Percentiles rank a stretch among this genome's conserved stretches.
phyloP scores from a whole-genome alignment of 2,888 invertebrate genomes.

The Sisyra nigra region DNA sequence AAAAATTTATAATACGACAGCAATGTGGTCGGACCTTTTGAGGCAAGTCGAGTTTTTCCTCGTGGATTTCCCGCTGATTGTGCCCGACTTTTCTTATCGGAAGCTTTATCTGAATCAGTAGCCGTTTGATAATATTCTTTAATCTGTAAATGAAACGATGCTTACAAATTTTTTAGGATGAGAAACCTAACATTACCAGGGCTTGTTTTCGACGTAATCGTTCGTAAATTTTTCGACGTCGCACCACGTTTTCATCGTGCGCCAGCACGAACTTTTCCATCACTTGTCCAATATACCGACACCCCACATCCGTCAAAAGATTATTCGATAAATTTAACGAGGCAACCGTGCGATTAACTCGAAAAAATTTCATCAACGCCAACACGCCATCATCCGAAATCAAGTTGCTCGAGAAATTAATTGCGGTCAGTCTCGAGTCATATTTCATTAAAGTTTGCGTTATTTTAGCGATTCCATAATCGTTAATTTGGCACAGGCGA shows the following conservation, averaged over 20 bases:
- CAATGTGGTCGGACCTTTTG: not conserved
- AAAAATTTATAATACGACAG: not conserved
- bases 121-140: no score
- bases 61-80: not conserved
- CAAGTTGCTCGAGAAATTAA: slow-evolving; percentile 25
- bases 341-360: slow-evolving; percentile 19
- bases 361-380: slow-evolving; percentile 21
- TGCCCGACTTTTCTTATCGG: not conserved
- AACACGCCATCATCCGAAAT: slow-evolving; percentile 21
- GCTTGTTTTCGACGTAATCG: slow-evolving; percentile 10
- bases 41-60: not conserved
- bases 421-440: slow-evolving; percentile 16
- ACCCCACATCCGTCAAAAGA: slow-evolving; percentile 18
- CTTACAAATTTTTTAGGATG: no score
- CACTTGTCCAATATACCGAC: slow-evolving; percentile 13
- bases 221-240: slow-evolving; percentile 14
- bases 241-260: slow-evolving; percentile 20
- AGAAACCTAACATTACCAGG: slow-evolving; percentile 9
- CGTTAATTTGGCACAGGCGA: not conserved
- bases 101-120: no score
- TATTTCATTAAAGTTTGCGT: slow-evolving; percentile 16
- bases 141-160: no score
- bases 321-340: slow-evolving; percentile 21
- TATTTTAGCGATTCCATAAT: slow-evolving; percentile 1
- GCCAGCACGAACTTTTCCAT: slow-evolving; percentile 19